Evolutionary conservation across 1,140 invertebrate genomes (phyloP).

Genomic region (Drosophila oshimai): DNA sequence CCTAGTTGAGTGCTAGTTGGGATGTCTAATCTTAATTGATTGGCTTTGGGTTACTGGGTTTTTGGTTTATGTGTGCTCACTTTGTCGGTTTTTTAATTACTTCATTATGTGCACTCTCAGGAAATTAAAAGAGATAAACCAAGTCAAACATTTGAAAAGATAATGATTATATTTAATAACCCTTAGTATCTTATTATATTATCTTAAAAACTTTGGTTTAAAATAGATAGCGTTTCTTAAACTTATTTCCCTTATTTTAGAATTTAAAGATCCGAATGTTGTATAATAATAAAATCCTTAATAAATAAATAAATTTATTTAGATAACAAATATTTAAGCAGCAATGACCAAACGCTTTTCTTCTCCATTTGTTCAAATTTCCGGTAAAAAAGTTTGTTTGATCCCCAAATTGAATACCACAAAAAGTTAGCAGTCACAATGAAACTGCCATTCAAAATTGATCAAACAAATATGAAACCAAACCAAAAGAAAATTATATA

Average conservation of each 20-base stretch:
- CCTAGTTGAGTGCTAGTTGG: constrained; percentile 7
- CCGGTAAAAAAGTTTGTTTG: not conserved
- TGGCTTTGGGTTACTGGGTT: constrained; percentile 15
- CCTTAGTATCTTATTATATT: no score
- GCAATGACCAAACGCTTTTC: not conserved
- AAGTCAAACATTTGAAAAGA: no score
- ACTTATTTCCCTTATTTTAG: no score
- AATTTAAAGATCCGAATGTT: no score
- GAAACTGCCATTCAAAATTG: not conserved
- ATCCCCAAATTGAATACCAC: constrained; percentile 7
- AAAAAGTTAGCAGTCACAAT: constrained; percentile 5
- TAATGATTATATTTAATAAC: not conserved
- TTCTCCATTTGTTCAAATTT: no score
- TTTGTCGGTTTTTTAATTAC: constrained; percentile 63
- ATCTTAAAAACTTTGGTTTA: no score
- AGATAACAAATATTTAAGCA: not conserved
- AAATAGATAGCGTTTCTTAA: no score
- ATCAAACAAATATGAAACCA: constrained; percentile 28
- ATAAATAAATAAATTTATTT: no score
- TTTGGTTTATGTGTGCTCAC: not conserved
- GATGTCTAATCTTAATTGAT: constrained; percentile 52
- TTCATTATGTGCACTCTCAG: constrained; percentile 40
- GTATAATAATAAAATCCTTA: no score
- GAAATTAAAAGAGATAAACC: not conserved
- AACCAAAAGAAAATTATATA: constrained; percentile 13